These are phyloP conservation scores for Arrhopalites spinosus DNA, from an alignment of 2,888 invertebrate genomes.

Conservation along the genomic window DNA sequence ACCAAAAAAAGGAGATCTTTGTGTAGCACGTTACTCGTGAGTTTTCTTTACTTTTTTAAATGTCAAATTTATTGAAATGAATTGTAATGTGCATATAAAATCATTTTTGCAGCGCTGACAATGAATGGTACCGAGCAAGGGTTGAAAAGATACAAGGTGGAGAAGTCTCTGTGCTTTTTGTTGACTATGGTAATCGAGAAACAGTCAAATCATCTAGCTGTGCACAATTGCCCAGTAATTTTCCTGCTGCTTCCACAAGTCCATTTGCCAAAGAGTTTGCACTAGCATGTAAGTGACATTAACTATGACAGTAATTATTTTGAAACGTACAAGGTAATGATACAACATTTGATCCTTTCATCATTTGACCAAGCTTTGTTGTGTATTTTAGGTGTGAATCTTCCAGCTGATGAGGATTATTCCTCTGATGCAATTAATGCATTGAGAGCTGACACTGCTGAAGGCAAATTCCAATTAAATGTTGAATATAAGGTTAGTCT, in stretches of 20 bases:
- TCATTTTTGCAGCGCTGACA: constrained; percentile 78
- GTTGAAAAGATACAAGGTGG: constrained; percentile 78
- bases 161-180: constrained; percentile 80
- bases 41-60: too few relatives aligned
- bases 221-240: constrained; percentile 75
- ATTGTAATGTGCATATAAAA: too few relatives aligned
- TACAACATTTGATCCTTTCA: too few relatives aligned
- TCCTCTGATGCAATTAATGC: constrained; percentile 73
- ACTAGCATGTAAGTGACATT: too few relatives aligned
- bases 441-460: constrained; percentile 69
- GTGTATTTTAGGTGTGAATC: too few relatives aligned
- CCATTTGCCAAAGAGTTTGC: constrained; percentile 85
- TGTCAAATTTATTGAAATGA: too few relatives aligned
- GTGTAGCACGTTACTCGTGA: constrained; percentile 69
- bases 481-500: constrained; percentile 72
- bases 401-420: constrained; percentile 88
- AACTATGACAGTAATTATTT: too few relatives aligned
- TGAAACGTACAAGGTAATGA: too few relatives aligned
- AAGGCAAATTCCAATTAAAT: constrained; percentile 79
- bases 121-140: constrained; percentile 95
- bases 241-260: constrained; percentile 67
- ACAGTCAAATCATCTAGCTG: constrained; percentile 72
- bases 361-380: too few relatives aligned
- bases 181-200: constrained; percentile 96
- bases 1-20: constrained; percentile 83